Conservation (phyloP, 2,888 invertebrate genomes). For the Arge pagana region DNA sequence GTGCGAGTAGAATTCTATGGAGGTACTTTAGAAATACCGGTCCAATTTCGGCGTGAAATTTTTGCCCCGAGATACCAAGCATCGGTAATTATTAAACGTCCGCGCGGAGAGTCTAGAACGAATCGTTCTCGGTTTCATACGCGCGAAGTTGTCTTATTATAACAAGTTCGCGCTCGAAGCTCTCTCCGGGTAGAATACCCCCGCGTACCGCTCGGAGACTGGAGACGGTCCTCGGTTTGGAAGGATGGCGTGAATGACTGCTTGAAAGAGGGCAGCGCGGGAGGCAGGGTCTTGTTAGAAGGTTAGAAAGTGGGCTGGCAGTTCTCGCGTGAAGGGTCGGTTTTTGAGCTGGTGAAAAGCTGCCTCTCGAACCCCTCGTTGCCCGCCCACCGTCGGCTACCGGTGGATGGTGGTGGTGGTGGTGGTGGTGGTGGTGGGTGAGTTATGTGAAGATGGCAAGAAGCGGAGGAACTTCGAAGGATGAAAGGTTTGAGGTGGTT, state of each 20-base stretch:
- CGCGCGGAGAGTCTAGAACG: too few species aligned
- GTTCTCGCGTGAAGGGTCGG: slow-evolving; percentile 12
- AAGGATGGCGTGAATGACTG: slow-evolving; percentile 5
- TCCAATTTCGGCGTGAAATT: too few species aligned
- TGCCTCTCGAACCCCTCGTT: not conserved
- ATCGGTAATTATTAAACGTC: too few species aligned
- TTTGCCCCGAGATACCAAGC: too few species aligned
- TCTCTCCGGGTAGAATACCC: not conserved
- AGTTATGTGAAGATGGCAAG: slow-evolving; percentile 18
- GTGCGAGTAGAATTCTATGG: too few species aligned
- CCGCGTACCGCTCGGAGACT: not conserved
- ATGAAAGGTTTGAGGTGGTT: slow-evolving; percentile 19
- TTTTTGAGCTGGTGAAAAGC: slow-evolving; percentile 21
- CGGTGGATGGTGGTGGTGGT: slow-evolving; percentile 12
- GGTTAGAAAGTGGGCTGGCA: slow-evolving; percentile 13
- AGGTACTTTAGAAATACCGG: too few species aligned
- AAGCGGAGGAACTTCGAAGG: slow-evolving; percentile 16
- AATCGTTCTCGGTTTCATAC: not conserved
- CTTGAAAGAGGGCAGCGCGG: slow-evolving; percentile 3
- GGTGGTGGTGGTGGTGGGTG: slow-evolving; percentile 17
- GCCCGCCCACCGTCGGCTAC: not conserved
- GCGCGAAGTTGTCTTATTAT: not conserved
- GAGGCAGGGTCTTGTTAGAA: slow-evolving; percentile 1
- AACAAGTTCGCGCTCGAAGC: not conserved
- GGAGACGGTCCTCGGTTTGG: not conserved